A percentile compares a stretch with the other conserved stretches of the same genome.
These are phyloP conservation scores for Heliconius nattereri DNA, from an alignment of 1,140 invertebrate species.

Conservation along the genomic window DNA sequence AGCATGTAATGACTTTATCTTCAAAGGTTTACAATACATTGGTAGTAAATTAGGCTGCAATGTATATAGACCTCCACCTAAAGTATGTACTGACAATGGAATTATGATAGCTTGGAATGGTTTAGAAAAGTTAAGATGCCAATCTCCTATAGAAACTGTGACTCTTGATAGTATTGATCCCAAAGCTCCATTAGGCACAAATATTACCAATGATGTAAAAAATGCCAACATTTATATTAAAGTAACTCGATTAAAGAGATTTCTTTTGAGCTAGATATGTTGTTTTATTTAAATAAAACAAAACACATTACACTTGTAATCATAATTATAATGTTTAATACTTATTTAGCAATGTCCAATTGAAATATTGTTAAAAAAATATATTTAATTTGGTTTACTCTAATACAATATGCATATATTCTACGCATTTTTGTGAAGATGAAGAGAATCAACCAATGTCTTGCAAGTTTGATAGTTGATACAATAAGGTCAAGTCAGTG, in stretches of 20 bases:
- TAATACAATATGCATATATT: too few relatives aligned
- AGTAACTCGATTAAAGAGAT: constrained; percentile 53
- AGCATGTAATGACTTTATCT: constrained; percentile 94
- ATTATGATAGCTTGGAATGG: constrained; percentile 99
- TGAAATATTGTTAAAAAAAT: background rate
- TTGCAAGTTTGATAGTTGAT: too few relatives aligned
- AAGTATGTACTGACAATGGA: constrained; percentile 98
- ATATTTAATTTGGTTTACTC: too few relatives aligned
- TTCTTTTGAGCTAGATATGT: background rate
- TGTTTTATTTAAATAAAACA: background rate
- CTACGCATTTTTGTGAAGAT: too few relatives aligned
- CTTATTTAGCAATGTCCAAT: background rate
- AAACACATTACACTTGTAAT: background rate
- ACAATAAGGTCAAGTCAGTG: too few relatives aligned
- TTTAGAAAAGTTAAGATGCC: constrained; percentile 85
- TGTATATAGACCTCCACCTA: constrained; percentile 89
- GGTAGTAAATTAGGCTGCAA: constrained; percentile 85
- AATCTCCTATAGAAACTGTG: constrained; percentile 48
- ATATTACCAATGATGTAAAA: constrained; percentile 55
- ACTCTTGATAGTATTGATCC: constrained; percentile 54
- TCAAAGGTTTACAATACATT: constrained; percentile 85
- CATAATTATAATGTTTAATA: background rate
- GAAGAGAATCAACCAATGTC: too few relatives aligned
- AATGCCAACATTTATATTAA: constrained; percentile 58
- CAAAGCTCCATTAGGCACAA: constrained; percentile 56